Percentiles rank a stretch among this genome's conserved stretches.
phyloP scores from a whole-genome alignment of 2,113 vertebrate species.

The Scalopus aquaticus region DNA sequence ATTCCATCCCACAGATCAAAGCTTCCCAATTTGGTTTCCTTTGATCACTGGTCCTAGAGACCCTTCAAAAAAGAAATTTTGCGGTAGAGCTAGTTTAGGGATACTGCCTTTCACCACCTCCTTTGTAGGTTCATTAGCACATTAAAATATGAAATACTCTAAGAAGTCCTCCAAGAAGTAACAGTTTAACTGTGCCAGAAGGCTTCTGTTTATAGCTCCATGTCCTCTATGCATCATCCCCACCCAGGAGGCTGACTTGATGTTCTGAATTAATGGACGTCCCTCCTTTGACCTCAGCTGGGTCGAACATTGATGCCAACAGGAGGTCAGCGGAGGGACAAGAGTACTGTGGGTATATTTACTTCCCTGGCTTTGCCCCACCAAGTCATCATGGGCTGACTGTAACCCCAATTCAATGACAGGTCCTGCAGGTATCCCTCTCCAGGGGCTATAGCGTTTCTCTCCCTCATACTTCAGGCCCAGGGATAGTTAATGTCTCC shows the following conservation, averaged over 20 bases:
- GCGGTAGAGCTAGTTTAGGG: not conserved
- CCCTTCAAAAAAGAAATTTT: constrained; percentile 25
- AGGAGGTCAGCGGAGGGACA: not conserved
- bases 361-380: not conserved
- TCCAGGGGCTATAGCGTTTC: not conserved
- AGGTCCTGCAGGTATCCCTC: not conserved
- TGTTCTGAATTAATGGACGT: not conserved
- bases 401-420: not conserved
- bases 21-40: constrained; percentile 19
- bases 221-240: fast-evolving
- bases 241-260: not conserved
- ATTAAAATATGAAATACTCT: not conserved
- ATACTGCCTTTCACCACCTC: not conserved
- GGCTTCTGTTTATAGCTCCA: not conserved
- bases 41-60: constrained; percentile 42
- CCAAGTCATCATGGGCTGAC: not conserved
- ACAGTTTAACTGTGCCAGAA: not conserved
- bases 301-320: not conserved
- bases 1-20: constrained; percentile 55
- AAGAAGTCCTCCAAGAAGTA: not conserved
- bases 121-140: not conserved
- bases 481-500: not conserved
- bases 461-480: not conserved
- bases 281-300: not conserved
- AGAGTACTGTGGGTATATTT: not conserved